A percentile compares a stretch with the other conserved stretches of the same genome.
phyloP scores from a whole-genome alignment of 2,797 vertebrate species.

The Hippopotamyrus pictus region DNA sequence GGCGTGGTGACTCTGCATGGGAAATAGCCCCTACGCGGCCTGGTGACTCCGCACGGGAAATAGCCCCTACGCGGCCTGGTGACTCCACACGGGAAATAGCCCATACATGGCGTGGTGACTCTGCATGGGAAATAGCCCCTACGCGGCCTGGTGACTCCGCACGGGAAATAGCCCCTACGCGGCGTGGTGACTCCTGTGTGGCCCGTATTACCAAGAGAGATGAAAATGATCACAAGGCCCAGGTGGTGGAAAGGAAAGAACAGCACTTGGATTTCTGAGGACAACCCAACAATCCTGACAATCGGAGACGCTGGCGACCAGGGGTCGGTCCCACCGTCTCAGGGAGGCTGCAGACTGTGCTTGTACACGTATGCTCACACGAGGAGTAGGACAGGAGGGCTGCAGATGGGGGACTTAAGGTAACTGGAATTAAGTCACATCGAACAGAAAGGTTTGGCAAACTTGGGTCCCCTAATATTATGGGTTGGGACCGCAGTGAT shows the following conservation, averaged over 20 bases:
- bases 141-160: too few species aligned
- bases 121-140: too few species aligned
- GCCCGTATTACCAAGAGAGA: neutral
- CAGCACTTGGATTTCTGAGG: neutral
- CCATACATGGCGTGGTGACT: too few species aligned
- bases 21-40: too few species aligned
- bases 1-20: too few species aligned
- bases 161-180: too few species aligned
- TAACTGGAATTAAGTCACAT: neutral
- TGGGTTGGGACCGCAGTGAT: slow-evolving; percentile 18
- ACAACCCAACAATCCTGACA: neutral
- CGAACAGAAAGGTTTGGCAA: slow-evolving; percentile 14
- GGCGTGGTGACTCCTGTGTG: neutral
- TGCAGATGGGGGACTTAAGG: neutral
- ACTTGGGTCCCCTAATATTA: slow-evolving; percentile 20
- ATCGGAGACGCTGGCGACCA: neutral
- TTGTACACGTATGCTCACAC: neutral
- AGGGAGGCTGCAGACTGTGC: neutral
- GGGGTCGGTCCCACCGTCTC: neutral
- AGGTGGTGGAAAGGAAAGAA: neutral
- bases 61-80: too few species aligned
- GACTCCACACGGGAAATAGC: too few species aligned
- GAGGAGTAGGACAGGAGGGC: too few species aligned
- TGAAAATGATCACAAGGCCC: neutral
- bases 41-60: too few species aligned